phyloP scores from a whole-genome alignment of 2,888 invertebrate species.

The Celastrina argiolus region DNA sequence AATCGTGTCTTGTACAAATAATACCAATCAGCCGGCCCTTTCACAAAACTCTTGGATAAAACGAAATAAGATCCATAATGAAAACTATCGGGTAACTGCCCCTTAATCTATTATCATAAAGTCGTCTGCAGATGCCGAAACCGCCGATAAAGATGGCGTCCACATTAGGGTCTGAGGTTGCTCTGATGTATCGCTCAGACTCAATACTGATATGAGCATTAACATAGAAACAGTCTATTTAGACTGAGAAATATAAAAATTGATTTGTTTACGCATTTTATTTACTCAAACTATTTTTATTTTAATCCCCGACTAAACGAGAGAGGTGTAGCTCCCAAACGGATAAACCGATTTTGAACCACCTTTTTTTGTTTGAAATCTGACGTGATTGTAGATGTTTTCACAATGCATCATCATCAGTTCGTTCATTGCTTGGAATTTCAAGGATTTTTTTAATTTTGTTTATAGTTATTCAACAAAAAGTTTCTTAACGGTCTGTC shows the following conservation, averaged over 20 bases:
- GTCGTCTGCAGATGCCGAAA: conserved; percentile 39
- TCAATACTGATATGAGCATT: not conserved
- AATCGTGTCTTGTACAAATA: conserved; percentile 41
- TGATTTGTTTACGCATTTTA: no score
- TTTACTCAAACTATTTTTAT: no score
- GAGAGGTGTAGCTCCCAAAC: no score
- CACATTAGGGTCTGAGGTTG: conserved; percentile 21
- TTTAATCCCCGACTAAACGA: no score
- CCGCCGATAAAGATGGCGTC: conserved; percentile 33
- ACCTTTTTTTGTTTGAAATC: no score
- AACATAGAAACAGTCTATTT: not conserved
- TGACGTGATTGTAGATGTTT: no score
- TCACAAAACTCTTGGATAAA: conserved; percentile 36
- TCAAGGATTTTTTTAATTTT: no score
- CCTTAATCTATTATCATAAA: conserved; percentile 43
- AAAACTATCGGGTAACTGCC: conserved; percentile 41
- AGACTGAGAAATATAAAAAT: not conserved
- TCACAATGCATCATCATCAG: no score
- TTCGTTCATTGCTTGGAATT: no score
- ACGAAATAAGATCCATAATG: conserved; percentile 43
- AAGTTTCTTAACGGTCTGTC: no score
- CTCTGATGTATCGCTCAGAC: not conserved
- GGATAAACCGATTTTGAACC: no score
- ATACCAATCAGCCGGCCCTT: conserved; percentile 40
- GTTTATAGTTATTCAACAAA: no score